phyloP scores from a whole-genome alignment of 1,140 invertebrate species.

The Drosophila tropicalis region DNA sequence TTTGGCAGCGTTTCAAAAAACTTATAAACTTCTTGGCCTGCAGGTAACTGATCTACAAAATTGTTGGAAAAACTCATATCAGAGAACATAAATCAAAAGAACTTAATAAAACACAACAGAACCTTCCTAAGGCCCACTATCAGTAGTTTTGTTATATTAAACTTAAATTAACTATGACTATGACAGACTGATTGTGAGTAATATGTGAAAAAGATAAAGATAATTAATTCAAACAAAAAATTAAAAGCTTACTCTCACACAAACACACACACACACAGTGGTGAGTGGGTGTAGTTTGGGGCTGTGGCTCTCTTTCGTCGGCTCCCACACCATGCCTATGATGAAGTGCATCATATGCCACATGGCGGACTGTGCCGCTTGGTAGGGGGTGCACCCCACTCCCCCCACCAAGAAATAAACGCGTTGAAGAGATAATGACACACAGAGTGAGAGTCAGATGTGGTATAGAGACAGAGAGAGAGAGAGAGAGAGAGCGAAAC shows the following conservation, averaged over 20 bases:
- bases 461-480: constrained; percentile 1
- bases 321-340: constrained; percentile 32
- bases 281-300: constrained; percentile 38
- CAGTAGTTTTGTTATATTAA: constrained; percentile 6
- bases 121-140: not conserved
- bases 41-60: constrained; percentile 39
- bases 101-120: constrained; percentile 29
- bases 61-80: constrained; percentile 44
- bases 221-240: constrained; percentile 68
- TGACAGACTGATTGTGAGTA: constrained; percentile 52
- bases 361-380: constrained; percentile 19
- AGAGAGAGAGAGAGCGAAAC: constrained; percentile 3
- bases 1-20: constrained; percentile 66
- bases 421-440: constrained; percentile 33
- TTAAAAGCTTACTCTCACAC: not conserved
- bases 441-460: not conserved
- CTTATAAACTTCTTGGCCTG: not conserved
- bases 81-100: constrained; percentile 49
- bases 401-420: constrained; percentile 24
- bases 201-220: constrained; percentile 52
- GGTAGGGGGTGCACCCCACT: no score
- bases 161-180: constrained; percentile 13
- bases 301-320: constrained; percentile 30
- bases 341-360: constrained; percentile 36
- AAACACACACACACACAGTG: no score